These are phyloP conservation scores for Drosophila mimetica DNA, from an alignment of 2,888 invertebrate genomes.

Conservation along the genomic window DNA sequence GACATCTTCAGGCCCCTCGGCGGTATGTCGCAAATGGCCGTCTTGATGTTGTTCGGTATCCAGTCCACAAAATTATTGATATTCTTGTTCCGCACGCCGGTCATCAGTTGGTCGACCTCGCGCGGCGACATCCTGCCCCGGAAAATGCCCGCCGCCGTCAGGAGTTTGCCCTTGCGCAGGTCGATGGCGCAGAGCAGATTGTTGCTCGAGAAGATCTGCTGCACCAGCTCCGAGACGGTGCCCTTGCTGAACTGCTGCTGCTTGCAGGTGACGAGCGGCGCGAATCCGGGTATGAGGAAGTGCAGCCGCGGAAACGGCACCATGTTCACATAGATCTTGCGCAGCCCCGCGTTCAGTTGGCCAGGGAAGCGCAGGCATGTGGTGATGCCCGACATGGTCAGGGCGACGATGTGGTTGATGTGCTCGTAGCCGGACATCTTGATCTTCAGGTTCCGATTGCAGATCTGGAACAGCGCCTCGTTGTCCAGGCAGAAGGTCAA, in stretches of 20 bases:
- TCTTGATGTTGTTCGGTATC: constrained; percentile 95
- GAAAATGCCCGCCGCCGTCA: constrained; percentile 92
- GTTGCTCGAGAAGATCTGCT: constrained; percentile 90
- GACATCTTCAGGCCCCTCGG: constrained; percentile 94
- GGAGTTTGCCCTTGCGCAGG: constrained; percentile 90
- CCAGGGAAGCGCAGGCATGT: constrained; percentile 94
- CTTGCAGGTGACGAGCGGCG: constrained; percentile 86
- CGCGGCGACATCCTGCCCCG: constrained; percentile 81
- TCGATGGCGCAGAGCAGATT: constrained; percentile 94
- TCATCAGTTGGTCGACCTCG: constrained; percentile 85
- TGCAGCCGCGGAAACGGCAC: constrained; percentile 95
- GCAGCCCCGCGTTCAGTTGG: constrained; percentile 94
- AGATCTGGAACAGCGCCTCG: constrained; percentile 82
- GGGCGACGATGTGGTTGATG: constrained; percentile 81
- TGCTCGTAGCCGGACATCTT: constrained; percentile 73
- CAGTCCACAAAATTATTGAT: constrained; percentile 89
- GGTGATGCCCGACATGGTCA: constrained; percentile 88
- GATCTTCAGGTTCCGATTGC: constrained; percentile 74
- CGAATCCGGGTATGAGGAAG: constrained; percentile 93
- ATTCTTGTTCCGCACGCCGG: constrained; percentile 91
- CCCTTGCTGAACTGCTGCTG: constrained; percentile 72
- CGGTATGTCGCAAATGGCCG: constrained; percentile 93
- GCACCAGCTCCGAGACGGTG: constrained; percentile 89
- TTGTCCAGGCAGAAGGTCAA: constrained; percentile 82
- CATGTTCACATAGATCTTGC: constrained; percentile 95